Base-by-base conservation (phyloP, 2,797 vertebrate genomes). In the Lagodon rhomboides region DNA sequence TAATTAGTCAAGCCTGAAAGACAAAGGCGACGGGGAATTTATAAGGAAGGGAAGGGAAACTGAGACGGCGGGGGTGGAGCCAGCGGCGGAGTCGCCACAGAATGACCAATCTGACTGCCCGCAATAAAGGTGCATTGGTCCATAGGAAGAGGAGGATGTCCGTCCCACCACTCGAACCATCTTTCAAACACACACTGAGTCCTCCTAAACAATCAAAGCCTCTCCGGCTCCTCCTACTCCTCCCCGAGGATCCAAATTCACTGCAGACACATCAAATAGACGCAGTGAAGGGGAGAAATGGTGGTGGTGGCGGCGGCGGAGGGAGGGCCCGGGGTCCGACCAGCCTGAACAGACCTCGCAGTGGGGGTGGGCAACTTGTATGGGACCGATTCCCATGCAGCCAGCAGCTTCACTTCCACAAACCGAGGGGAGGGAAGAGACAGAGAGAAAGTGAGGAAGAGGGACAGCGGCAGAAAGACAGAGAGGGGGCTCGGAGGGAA, bases 1-100 rank as follows among this genome's bases (percentile, higher is more conserved):
- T 95, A 95, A 96, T 96, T 96, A 96, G 95, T 96, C 95, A 95
- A 94, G 93, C 92, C 85, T 94, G 94, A 94, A 94, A 95, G 93
- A 96, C 95, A 95, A 95, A 92, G 85, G 85, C 90, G 85, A 94
- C 90, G 67, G 67, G 92, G 92, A 91, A 92, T 95, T 95, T 94
- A 95, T 91, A 91, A 85, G 88, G 34, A 86, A 89, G 84, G 85
- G 89, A 87, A 85, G 82, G 84, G 84, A 90, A 93, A 86, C 90
- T 76, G 84, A 92, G 92, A 91, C 83, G 61, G 88, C 72, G 88
- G 71, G 88, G 93, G 93, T 22, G 92, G 92, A 90, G 92, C 78
- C 74, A 87, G 73, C 2, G 12, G 51, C 47, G 77, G 53, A 84
- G 83, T 41, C 79, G 77, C 83, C 77, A 80, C 81, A 75, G 87